Conservation (phyloP, 1,140 invertebrate genomes). For the Temnothorax longispinosus region DNA sequence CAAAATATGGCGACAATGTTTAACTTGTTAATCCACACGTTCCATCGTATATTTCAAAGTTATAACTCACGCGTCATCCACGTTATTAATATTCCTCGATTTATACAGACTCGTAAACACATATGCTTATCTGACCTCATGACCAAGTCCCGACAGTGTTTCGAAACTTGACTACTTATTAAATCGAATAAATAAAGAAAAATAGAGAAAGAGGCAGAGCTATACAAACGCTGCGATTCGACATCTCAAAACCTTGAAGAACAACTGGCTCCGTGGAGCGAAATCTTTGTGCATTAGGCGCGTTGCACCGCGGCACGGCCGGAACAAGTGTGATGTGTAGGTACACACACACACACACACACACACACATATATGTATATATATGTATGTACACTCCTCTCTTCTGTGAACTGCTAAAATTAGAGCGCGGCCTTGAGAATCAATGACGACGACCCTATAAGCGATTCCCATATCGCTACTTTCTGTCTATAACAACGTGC, state of each 20-base stretch:
- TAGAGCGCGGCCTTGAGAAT: slow-evolving; percentile 64
- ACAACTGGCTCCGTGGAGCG: slow-evolving; percentile 59
- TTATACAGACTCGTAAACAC: neutral
- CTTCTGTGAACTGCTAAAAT: slow-evolving; percentile 65
- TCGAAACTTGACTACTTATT: neutral
- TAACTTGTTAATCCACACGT: slow-evolving; percentile 9
- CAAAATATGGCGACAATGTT: slow-evolving; percentile 14
- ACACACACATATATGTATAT: neutral
- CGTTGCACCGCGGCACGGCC: slow-evolving; percentile 61
- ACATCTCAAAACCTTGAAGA: slow-evolving; percentile 31
- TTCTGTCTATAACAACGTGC: slow-evolving; percentile 25
- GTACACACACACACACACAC: neutral
- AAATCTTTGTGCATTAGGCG: slow-evolving; percentile 69
- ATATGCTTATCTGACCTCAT: neutral
- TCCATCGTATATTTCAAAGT: neutral
- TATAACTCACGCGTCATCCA: neutral
- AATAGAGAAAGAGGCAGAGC: neutral
- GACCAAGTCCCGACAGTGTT: neutral
- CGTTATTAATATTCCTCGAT: neutral
- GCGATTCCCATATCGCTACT: neutral
- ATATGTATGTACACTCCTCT: neutral
- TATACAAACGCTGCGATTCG: neutral
- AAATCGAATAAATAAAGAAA: no score
- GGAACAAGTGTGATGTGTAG: slow-evolving; percentile 52
- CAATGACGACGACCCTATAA: slow-evolving; percentile 50